Conservation (phyloP, 2,888 invertebrate species). For the Thyatira batis region DNA sequence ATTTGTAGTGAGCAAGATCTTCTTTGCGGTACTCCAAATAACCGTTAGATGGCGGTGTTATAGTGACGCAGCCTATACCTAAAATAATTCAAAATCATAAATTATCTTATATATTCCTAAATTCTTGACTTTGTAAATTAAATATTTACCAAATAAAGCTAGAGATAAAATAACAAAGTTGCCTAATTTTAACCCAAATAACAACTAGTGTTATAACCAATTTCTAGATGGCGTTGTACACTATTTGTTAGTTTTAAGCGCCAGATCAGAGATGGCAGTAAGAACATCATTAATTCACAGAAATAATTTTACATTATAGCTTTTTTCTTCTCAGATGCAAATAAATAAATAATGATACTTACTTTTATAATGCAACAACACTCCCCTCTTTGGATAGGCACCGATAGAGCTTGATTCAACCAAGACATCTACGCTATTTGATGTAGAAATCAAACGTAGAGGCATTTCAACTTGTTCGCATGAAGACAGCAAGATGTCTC, state of each 20-base stretch:
- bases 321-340: not conserved
- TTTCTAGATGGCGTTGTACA: conserved; percentile 9
- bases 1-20: conserved; percentile 85
- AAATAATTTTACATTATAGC: not conserved
- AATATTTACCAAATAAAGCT: too few relatives aligned
- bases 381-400: conserved; percentile 84
- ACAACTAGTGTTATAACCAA: not conserved
- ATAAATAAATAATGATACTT: conserved; percentile 32
- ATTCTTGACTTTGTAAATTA: too few relatives aligned
- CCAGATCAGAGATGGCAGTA: not conserved
- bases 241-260: conserved; percentile 4
- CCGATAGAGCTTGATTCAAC: conserved; percentile 76
- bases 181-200: too few relatives aligned
- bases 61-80: conserved; percentile 87
- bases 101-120: too few relatives aligned
- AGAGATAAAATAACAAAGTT: too few relatives aligned
- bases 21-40: conserved; percentile 86
- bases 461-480: conserved; percentile 82
- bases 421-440: conserved; percentile 69
- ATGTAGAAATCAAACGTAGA: conserved; percentile 69
- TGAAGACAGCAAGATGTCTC: conserved; percentile 72
- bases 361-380: conserved; percentile 85
- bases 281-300: not conserved
- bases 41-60: conserved; percentile 85
- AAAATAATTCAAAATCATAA: conserved; percentile 23